These are phyloP conservation scores for Lathamus discolor DNA, from an alignment of 2,113 vertebrate species.

Conservation along the genomic window DNA sequence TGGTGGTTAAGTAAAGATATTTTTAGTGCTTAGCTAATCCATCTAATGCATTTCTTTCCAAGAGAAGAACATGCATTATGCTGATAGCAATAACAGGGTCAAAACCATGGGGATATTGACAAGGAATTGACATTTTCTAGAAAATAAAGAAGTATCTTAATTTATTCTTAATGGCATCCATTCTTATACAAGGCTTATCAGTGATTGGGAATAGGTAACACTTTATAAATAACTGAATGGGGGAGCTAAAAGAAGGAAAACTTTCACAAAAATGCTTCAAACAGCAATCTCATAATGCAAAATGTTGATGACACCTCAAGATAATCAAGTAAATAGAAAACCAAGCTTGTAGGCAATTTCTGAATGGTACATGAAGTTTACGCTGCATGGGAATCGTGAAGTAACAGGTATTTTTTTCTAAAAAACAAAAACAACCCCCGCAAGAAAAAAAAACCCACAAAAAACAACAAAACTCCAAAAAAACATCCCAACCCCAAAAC, in stretches of 20 bases:
- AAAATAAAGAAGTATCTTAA: background rate
- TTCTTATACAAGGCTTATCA: background rate
- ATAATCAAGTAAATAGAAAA: background rate
- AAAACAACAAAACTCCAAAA: background rate
- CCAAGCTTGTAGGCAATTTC: background rate
- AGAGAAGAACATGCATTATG: slow-evolving; percentile 49
- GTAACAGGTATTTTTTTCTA: background rate
- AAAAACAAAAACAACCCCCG: background rate
- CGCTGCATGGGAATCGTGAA: background rate
- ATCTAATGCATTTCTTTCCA: slow-evolving; percentile 60
- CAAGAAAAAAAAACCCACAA: background rate
- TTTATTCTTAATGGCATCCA: background rate
- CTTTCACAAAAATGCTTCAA: background rate
- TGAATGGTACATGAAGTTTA: background rate
- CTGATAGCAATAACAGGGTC: slow-evolving; percentile 18
- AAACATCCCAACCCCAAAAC: background rate
- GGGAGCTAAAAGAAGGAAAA: background rate
- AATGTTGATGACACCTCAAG: background rate
- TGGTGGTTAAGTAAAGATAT: slow-evolving; percentile 66
- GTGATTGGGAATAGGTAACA: background rate
- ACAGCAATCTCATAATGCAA: background rate
- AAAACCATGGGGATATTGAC: background rate
- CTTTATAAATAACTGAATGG: background rate
- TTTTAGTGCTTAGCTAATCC: slow-evolving; percentile 67
- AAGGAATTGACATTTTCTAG: background rate